A percentile compares a stretch with the other conserved stretches of the same genome.
These are phyloP conservation scores for Kryptopterus vitreolus DNA, from an alignment of 2,797 vertebrate species.

Conservation along the genomic window DNA sequence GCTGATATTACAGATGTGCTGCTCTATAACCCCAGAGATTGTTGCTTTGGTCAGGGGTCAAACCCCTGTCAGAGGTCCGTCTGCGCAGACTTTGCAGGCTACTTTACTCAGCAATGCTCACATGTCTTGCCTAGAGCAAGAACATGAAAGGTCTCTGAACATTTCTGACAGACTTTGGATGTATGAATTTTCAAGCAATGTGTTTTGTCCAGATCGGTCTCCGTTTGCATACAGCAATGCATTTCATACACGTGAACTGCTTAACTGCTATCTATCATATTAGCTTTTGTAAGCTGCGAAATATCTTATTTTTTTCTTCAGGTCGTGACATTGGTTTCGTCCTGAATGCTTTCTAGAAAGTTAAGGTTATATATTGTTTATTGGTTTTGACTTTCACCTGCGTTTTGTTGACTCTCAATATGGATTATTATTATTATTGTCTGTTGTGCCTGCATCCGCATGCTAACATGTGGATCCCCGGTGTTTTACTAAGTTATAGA, in stretches of 20 bases:
- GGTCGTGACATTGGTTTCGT: background rate
- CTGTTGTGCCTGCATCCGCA: too few species aligned
- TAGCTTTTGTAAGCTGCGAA: too few species aligned
- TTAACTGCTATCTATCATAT: too few species aligned
- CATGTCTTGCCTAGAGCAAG: background rate
- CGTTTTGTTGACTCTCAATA: too few species aligned
- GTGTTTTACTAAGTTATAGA: too few species aligned
- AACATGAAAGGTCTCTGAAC: background rate
- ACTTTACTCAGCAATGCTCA: background rate
- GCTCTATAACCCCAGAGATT: background rate
- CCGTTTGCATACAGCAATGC: background rate
- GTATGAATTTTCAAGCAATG: background rate
- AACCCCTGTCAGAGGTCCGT: background rate
- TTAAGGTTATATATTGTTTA: background rate
- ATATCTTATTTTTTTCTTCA: too few species aligned
- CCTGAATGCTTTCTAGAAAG: background rate
- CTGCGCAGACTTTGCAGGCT: too few species aligned
- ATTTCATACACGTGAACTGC: background rate
- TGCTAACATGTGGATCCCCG: too few species aligned
- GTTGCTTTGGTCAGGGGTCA: background rate
- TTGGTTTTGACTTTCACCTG: background rate
- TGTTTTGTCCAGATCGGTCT: background rate
- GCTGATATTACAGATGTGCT: background rate
- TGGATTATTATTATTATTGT: too few species aligned
- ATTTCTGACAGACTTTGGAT: background rate